Percentiles rank a stretch among this genome's conserved stretches.
phyloP scores from a whole-genome alignment of 2,888 invertebrate species.

The Marasmarcha lunaedactyla region DNA sequence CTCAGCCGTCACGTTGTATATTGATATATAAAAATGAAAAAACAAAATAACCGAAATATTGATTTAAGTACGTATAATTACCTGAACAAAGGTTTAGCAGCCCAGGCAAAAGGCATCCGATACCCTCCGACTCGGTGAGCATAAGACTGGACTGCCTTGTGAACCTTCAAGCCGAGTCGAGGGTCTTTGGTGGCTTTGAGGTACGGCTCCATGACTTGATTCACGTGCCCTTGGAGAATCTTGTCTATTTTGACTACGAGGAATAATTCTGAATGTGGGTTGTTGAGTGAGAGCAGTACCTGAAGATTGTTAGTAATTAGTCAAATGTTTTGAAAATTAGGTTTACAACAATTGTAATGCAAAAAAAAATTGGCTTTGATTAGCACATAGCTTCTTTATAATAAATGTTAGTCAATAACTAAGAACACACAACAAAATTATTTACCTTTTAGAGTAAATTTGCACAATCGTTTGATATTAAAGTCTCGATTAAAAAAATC shows the following conservation, averaged over 20 bases:
- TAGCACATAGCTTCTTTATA: too few species aligned
- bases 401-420: too few species aligned
- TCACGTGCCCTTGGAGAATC: slow-evolving; percentile 89
- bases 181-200: slow-evolving; percentile 85
- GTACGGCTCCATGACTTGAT: slow-evolving; percentile 88
- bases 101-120: slow-evolving; percentile 98
- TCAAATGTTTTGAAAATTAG: neutral
- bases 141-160: slow-evolving; percentile 83
- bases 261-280: slow-evolving; percentile 91
- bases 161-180: slow-evolving; percentile 81
- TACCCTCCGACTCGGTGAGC: slow-evolving; percentile 89
- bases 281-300: slow-evolving; percentile 89
- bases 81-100: slow-evolving; percentile 88
- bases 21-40: too few species aligned
- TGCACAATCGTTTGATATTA: too few species aligned
- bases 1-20: too few species aligned
- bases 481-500: too few species aligned
- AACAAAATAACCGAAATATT: too few species aligned
- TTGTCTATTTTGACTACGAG: slow-evolving; percentile 94
- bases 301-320: slow-evolving; percentile 39
- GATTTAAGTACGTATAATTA: slow-evolving; percentile 15
- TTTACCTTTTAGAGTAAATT: too few species aligned
- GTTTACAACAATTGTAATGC: too few species aligned
- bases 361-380: too few species aligned
- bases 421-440: too few species aligned